These are phyloP conservation scores for Henricia sp. DNA, from an alignment of 53 echinoderm and acorn worm genomes.

Conservation along the genomic window DNA sequence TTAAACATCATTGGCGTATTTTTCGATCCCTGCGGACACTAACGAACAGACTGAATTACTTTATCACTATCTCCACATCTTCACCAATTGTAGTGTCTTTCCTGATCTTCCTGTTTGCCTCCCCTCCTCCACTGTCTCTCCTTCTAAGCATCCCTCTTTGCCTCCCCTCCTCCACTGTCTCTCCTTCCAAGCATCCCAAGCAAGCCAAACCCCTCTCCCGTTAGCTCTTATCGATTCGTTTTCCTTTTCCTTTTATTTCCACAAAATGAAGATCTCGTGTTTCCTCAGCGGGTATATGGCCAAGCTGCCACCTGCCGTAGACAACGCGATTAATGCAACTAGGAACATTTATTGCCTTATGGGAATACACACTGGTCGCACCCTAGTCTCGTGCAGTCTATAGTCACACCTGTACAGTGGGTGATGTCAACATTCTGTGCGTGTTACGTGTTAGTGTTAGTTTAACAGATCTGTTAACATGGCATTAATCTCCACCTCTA, in stretches of 20 bases:
- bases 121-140: not conserved
- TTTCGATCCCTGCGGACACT: no score
- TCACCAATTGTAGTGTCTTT: not conserved
- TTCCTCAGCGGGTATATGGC: conserved; percentile 16
- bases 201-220: not conserved
- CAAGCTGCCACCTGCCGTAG: conserved; percentile 27
- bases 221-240: conserved; percentile 17
- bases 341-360: no score
- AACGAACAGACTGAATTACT: no score
- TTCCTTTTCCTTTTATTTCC: conserved; percentile 4
- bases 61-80: conserved; percentile 16
- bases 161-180: not conserved
- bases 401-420: no score
- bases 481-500: no score
- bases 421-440: no score
- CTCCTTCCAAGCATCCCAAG: not conserved
- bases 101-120: not conserved
- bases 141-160: not conserved
- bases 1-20: no score
- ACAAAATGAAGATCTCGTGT: conserved; percentile 10
- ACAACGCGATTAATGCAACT: no score
- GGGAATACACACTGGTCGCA: no score
- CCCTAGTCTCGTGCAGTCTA: no score
- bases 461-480: no score
- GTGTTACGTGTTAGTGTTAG: no score